Evolutionary conservation across 2,888 invertebrate genomes (phyloP).

Genomic region (Temnothorax rugatulus): DNA sequence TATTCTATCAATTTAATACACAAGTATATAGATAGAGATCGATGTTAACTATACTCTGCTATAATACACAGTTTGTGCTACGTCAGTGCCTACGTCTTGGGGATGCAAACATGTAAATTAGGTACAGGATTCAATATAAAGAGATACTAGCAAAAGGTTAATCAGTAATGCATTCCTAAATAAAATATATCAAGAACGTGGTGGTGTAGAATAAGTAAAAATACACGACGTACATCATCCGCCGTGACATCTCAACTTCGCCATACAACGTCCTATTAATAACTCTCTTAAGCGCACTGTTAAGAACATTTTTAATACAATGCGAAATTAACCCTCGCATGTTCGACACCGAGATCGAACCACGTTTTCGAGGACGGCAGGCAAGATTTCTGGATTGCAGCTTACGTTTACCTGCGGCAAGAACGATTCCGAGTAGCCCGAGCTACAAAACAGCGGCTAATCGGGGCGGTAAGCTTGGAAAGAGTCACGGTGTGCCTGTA

Average conservation of each 20-base stretch:
- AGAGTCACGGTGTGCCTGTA: constrained; percentile 71
- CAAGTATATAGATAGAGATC: not conserved
- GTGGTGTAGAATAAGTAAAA: not conserved
- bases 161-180: not conserved
- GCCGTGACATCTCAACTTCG: not conserved
- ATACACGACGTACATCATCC: constrained; percentile 1
- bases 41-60: constrained; percentile 18
- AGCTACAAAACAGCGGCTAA: constrained; percentile 53
- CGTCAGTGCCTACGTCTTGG: not conserved
- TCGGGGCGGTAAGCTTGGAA: constrained; percentile 55
- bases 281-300: not conserved
- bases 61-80: not conserved
- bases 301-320: not conserved
- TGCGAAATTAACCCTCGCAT: constrained; percentile 13
- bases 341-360: not conserved
- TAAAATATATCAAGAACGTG: not conserved
- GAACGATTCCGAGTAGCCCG: constrained; percentile 35
- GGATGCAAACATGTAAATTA: constrained; percentile 36
- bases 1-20: constrained; percentile 32
- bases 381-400: constrained; percentile 36
- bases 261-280: not conserved
- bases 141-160: not conserved
- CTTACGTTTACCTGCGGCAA: constrained; percentile 6
- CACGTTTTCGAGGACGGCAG: not conserved
- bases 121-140: constrained; percentile 16